Evolutionary conservation across 2,888 invertebrate genomes (phyloP).

Genomic region (Patella depressa): DNA sequence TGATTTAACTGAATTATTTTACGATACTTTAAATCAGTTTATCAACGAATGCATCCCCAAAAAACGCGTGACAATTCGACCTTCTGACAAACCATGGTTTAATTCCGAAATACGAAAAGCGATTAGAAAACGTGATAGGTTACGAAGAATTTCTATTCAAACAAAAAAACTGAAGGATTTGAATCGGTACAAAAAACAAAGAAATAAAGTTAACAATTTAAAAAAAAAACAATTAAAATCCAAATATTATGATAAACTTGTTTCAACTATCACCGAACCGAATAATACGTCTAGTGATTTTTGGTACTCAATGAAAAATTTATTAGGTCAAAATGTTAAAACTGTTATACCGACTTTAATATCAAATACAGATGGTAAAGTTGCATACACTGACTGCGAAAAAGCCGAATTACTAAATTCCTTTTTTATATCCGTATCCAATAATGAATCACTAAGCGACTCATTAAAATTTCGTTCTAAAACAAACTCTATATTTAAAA

Average conservation of each 20-base stretch:
- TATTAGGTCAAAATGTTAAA: neutral
- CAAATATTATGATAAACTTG: neutral
- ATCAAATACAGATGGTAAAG: neutral
- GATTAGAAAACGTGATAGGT: neutral
- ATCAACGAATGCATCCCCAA: neutral
- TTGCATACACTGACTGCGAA: neutral
- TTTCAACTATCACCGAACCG: neutral
- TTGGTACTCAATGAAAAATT: neutral
- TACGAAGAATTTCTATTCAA: neutral
- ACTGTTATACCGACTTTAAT: neutral
- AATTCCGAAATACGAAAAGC: neutral
- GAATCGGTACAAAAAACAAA: neutral
- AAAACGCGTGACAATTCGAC: neutral
- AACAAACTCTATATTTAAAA: neutral
- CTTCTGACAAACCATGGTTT: neutral
- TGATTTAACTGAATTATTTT: neutral
- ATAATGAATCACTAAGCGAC: neutral
- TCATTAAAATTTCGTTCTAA: neutral
- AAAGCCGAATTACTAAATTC: neutral
- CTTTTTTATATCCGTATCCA: neutral
- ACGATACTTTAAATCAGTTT: neutral
- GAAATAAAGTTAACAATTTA: neutral
- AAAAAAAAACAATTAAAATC: neutral
- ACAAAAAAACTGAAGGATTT: neutral
- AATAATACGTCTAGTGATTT: neutral